A percentile compares a stretch with the other conserved stretches of the same genome.
Conservation (phyloP, 2,888 invertebrate genomes). For the Tenthredo notha region DNA sequence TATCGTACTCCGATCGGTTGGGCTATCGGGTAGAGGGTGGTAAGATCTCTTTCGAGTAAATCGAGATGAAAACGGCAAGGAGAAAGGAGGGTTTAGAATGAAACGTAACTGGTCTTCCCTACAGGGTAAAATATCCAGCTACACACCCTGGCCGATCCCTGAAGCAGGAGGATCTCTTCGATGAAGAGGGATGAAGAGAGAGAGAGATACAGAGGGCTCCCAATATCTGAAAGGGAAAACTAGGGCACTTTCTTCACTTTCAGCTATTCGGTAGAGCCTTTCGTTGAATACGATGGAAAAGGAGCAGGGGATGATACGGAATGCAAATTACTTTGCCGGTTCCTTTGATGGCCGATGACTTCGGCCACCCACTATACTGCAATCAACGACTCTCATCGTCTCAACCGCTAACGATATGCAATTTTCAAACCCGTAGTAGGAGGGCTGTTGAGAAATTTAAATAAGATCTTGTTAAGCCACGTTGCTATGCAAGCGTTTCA, state of each 20-base stretch:
- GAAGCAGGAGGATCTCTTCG: slow-evolving; percentile 62
- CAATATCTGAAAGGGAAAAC: slow-evolving; percentile 62
- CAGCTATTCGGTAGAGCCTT: slow-evolving; percentile 42
- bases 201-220: not conserved
- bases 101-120: slow-evolving; percentile 46
- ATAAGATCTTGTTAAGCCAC: slow-evolving; percentile 26
- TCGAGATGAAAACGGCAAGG: slow-evolving; percentile 62
- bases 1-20: slow-evolving; percentile 36
- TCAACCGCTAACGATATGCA: slow-evolving; percentile 45
- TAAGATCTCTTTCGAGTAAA: slow-evolving; percentile 64
- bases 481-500: not conserved
- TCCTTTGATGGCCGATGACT: slow-evolving; percentile 55
- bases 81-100: slow-evolving; percentile 44
- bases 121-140: slow-evolving; percentile 9
- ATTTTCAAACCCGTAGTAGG: slow-evolving; percentile 25
- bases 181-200: slow-evolving; percentile 62
- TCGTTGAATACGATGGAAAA: not conserved
- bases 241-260: slow-evolving; percentile 55
- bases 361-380: slow-evolving; percentile 27
- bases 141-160: not conserved
- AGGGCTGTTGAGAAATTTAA: slow-evolving; percentile 34
- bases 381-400: slow-evolving; percentile 47
- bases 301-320: slow-evolving; percentile 37
- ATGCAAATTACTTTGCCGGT: slow-evolving; percentile 59
- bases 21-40: slow-evolving; percentile 46